Base-by-base conservation (phyloP, 2,888 invertebrate species). In the Leptopilina syphax region DNA sequence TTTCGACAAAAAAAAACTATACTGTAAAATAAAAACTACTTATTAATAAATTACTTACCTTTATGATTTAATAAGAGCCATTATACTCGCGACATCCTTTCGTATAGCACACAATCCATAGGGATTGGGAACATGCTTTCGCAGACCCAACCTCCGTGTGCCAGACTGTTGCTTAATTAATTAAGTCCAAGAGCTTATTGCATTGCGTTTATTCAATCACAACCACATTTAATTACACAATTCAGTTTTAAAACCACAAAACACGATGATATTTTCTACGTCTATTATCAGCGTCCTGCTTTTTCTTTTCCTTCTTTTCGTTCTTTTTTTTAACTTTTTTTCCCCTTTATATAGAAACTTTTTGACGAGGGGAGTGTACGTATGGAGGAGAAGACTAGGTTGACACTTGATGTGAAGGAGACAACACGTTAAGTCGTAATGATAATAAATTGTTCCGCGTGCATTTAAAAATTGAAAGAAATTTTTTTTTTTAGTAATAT, bases 51-150 rank as follows among this genome's bases (percentile, higher is more conserved):
- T 66, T 67, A 6, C 73, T 73, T 34, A 73, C 73, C 73, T 57
- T 54, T 10, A n/a, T 57, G 57, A 57, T n/a, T 73, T 13, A 47
- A 34, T 57, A 57, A 34, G 34, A 27, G 9, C 18, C 13, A 41
- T 67, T 67, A 34, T 34, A n/a, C 65, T 41, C 83, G 83, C 83
- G 82, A 84, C 85, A 87, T 85, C 80, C 84, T 85, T 76, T 78
- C 76, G 65, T 47, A 81, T 80, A 34, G 44, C 44, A 44, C 81
- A 84, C 78, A 78, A 41, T 76, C 73, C 80, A 80, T 76, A 78
- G 79, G 82, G 81, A 78, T 80, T 80, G 79, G 79, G 68, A 73
- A 79, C 85, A 84, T 84, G 82, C 85, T 84, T 83, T 79, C 82
- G 81, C 68, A 79, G 80, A 83, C 77, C 80, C 80, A 54, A 80